Evolutionary conservation across 2,113 vertebrate genomes (phyloP).

Genomic region (Phycodurus eques): DNA sequence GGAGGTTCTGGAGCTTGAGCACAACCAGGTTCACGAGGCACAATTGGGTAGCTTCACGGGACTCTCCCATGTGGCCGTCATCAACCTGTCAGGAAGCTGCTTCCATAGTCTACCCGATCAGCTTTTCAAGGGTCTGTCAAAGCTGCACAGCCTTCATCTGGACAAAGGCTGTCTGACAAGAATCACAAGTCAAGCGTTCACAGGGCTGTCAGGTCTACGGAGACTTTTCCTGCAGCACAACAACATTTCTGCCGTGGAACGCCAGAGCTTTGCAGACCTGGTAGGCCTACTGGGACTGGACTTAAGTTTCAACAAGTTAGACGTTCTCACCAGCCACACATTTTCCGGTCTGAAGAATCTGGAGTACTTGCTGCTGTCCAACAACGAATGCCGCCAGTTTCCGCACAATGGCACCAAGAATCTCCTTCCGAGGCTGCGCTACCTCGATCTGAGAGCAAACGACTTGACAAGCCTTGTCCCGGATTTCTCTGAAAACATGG

Average conservation of each 20-base stretch:
- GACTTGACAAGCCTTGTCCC: constrained; percentile 72
- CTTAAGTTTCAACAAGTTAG: constrained; percentile 83
- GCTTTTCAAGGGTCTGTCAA: constrained; percentile 81
- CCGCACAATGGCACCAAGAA: constrained; percentile 70
- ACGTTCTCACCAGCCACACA: constrained; percentile 69
- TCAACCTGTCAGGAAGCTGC: constrained; percentile 90
- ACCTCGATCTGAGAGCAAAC: constrained; percentile 85
- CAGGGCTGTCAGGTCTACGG: constrained; percentile 81
- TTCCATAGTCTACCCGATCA: constrained; percentile 79
- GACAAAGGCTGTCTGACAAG: constrained; percentile 83
- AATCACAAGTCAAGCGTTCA: constrained; percentile 77
- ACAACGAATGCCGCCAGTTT: constrained; percentile 76
- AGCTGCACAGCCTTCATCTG: constrained; percentile 91
- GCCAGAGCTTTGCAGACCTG: constrained; percentile 81
- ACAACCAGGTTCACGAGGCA: constrained; percentile 88
- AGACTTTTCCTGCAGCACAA: constrained; percentile 88
- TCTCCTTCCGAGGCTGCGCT: constrained; percentile 76
- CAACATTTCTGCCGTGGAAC: constrained; percentile 77
- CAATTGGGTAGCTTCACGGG: constrained; percentile 79
- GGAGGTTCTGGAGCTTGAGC: constrained; percentile 85
- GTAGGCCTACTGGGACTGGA: constrained; percentile 84
- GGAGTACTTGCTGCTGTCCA: constrained; percentile 87
- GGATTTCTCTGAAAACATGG: constrained; percentile 71
- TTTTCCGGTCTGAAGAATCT: constrained; percentile 83
- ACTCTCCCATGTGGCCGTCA: constrained; percentile 83